Conservation (phyloP, 2,888 invertebrate genomes). For the Chymomyza amoena region DNA sequence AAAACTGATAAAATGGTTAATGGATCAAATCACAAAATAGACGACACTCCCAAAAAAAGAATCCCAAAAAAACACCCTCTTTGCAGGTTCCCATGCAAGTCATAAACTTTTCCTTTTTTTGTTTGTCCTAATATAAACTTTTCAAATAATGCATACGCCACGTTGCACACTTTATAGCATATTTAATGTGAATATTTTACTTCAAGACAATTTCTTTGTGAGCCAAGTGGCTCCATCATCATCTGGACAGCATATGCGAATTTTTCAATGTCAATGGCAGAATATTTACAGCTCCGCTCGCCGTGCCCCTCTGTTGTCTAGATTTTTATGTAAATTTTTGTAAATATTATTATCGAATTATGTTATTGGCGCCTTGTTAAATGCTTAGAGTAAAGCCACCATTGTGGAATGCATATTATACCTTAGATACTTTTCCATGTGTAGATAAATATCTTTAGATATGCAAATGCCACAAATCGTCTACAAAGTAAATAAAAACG, state of each 20-base stretch:
- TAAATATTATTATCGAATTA: conserved; percentile 7
- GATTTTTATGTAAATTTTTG: background rate
- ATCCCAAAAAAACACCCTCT: no score
- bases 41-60: no score
- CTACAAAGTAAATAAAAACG: background rate
- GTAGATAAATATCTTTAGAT: conserved; percentile 29
- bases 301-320: no score
- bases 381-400: background rate
- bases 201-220: background rate
- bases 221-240: background rate
- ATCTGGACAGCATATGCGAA: background rate
- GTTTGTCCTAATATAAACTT: background rate
- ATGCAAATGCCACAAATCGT: conserved; percentile 30
- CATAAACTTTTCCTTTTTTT: background rate
- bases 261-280: background rate
- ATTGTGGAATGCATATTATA: background rate
- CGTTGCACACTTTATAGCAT: background rate
- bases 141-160: background rate
- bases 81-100: no score
- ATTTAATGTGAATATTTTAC: background rate
- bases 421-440: background rate
- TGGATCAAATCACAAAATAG: no score
- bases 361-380: conserved; percentile 5
- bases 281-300: background rate
- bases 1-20: no score